Conservation (phyloP, 2,888 invertebrate genomes). For the Dorcus parallelipipedus region DNA sequence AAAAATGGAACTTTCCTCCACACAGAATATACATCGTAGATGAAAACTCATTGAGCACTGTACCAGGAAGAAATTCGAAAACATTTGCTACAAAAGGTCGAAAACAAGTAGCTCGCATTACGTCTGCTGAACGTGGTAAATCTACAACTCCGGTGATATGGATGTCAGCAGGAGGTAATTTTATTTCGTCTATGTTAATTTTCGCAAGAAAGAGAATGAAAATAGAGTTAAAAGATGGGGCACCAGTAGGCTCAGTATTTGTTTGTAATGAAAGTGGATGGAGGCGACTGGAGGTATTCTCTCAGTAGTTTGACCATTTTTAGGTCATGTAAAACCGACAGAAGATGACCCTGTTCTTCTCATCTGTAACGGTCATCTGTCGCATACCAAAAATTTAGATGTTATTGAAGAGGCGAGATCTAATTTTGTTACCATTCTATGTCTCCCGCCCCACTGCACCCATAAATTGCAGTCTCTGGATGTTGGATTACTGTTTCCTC, state of each 20-base stretch:
- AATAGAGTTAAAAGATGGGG: conserved; percentile 29
- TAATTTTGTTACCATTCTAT: conserved; percentile 35
- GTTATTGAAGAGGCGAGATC: conserved; percentile 28
- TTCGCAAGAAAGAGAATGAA: conserved; percentile 15
- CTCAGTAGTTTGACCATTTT: conserved; percentile 41
- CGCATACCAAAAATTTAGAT: conserved; percentile 36
- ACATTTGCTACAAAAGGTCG: conserved; percentile 27
- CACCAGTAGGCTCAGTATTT: conserved; percentile 30
- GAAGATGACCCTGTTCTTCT: conserved; percentile 35
- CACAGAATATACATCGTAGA: conserved; percentile 25
- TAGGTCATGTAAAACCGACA: conserved; percentile 30
- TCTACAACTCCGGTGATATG: conserved; percentile 9
- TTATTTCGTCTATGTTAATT: conserved; percentile 17
- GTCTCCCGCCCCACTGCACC: conserved; percentile 34
- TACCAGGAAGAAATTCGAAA: conserved; percentile 29
- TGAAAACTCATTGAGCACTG: conserved; percentile 31
- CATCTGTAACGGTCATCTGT: conserved; percentile 39
- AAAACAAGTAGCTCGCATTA: conserved; percentile 32
- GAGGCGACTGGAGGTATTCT: conserved; percentile 38
- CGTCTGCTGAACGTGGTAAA: conserved; percentile 31
- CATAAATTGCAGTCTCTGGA: conserved; percentile 34
- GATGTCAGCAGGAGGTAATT: conserved; percentile 19
- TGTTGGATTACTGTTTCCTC: conserved; percentile 3
- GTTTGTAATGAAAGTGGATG: conserved; percentile 30
- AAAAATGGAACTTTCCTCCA: background rate